Evolutionary conservation across 2,888 invertebrate genomes (phyloP).

Genomic region (Plebejus anna): DNA sequence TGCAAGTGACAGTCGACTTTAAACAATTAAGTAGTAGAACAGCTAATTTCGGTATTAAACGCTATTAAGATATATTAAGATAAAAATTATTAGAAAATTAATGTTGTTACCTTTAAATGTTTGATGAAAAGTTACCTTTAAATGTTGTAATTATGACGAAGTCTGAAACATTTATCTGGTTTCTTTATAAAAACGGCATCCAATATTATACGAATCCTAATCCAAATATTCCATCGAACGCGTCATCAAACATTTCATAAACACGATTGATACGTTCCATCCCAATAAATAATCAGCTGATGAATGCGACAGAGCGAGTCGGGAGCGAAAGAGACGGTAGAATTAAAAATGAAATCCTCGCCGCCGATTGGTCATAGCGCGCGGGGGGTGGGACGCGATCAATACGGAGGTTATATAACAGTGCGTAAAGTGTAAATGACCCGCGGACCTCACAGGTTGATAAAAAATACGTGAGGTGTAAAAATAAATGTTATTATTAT

Average conservation of each 20-base stretch:
- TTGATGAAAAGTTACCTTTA: too few relatives aligned
- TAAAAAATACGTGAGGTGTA: conserved; percentile 20
- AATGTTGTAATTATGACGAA: too few relatives aligned
- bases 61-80: too few relatives aligned
- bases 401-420: conserved; percentile 71
- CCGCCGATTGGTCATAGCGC: conserved; percentile 56
- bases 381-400: conserved; percentile 53
- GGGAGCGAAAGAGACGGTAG: conserved; percentile 60
- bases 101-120: too few relatives aligned
- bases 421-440: conserved; percentile 38
- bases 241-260: not conserved
- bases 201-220: not conserved
- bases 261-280: conserved; percentile 46
- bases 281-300: conserved; percentile 48
- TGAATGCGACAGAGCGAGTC: conserved; percentile 59
- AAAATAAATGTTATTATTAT: not conserved
- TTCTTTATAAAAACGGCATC: not conserved
- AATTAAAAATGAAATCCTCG: conserved; percentile 70
- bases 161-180: not conserved
- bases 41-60: too few relatives aligned
- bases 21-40: too few relatives aligned
- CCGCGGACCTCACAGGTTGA: conserved; percentile 31
- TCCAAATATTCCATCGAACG: not conserved
- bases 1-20: too few relatives aligned
- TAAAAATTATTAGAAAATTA: too few relatives aligned